Conservation (phyloP, 2,797 vertebrate species). For the Astyanax mexicanus region DNA sequence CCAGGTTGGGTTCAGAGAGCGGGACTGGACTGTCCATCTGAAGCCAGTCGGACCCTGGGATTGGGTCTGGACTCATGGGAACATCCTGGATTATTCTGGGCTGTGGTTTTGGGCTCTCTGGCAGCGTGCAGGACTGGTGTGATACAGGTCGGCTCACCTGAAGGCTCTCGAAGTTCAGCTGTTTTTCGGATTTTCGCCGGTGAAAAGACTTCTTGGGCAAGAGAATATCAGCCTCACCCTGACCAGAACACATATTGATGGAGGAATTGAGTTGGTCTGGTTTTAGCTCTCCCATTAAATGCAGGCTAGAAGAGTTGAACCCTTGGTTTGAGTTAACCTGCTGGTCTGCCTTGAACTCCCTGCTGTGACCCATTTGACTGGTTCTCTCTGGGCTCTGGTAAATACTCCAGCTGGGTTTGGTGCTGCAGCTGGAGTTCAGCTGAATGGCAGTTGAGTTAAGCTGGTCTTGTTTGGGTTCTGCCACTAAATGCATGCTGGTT, state of each 20-base stretch:
- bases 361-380: not conserved
- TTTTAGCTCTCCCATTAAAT: not conserved
- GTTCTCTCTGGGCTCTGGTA: constrained; percentile 8
- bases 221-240: not conserved
- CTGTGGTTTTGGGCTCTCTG: not conserved
- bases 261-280: no score
- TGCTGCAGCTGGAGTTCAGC: not conserved
- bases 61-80: constrained; percentile 64
- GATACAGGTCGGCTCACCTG: not conserved
- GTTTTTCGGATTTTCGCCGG: not conserved
- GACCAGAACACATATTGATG: not conserved
- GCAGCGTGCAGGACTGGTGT: not conserved
- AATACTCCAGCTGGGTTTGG: not conserved
- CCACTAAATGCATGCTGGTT: not conserved
- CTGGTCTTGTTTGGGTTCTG: not conserved
- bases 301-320: not conserved
- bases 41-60: constrained; percentile 48
- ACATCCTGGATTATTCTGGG: constrained; percentile 25
- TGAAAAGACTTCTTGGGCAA: constrained; percentile 33
- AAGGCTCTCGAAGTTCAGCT: not conserved
- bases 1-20: constrained; percentile 49
- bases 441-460: not conserved
- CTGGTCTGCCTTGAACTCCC: not conserved
- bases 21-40: constrained; percentile 40
- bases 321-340: no score